Evolutionary conservation across 1,140 invertebrate species (phyloP), one percentile per base, ranked within the genome.

Genomic region (Daktulosphaira vitifoliae): DNA sequence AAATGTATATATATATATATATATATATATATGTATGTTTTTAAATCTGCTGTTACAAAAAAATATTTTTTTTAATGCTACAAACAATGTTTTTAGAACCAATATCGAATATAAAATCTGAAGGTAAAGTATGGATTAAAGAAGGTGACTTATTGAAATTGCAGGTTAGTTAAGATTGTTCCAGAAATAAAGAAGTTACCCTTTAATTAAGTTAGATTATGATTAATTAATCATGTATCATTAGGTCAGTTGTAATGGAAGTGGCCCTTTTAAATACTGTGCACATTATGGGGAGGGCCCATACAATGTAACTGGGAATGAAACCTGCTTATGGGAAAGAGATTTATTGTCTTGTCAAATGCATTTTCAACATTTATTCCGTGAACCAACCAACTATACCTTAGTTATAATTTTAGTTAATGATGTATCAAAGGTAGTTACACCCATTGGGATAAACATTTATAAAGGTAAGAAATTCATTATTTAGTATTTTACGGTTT

Each of bases 391-490:
- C 26, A 78, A 81, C 38, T 81, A 89, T 69, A 89, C 86, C 0
- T 78, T 90, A 48, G 70, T 90, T 23, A 81, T 89, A 33, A 82
- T 89, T 38, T 76, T 91, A 38, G 77, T 80, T 59, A 91, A 91
- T 75, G 82, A 86, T 66, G 79, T 91, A 16, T 82, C 80, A 3
- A 82, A 80, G 68, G 77, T 76, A 51, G 78, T 87, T 15, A 83
- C 82, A 66, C 81, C 83, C 46, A 77, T 88, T 22, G 82, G 82
- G 18, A 81, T 92, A 26, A 89, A 85, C 70, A 83, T 90, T 72
- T 90, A 89, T 74, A 82, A 89, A 82, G 86, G 88, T 89, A 78
- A 71, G n/a, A n/a, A n/a, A n/a, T n/a, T n/a, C n/a, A n/a, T n/a
- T n/a, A n/a, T n/a, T n/a, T n/a, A n/a, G n/a, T n/a, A n/a, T n/a